Conservation (phyloP, 2,888 invertebrate genomes). For the Drosophila subsilvestris region DNA sequence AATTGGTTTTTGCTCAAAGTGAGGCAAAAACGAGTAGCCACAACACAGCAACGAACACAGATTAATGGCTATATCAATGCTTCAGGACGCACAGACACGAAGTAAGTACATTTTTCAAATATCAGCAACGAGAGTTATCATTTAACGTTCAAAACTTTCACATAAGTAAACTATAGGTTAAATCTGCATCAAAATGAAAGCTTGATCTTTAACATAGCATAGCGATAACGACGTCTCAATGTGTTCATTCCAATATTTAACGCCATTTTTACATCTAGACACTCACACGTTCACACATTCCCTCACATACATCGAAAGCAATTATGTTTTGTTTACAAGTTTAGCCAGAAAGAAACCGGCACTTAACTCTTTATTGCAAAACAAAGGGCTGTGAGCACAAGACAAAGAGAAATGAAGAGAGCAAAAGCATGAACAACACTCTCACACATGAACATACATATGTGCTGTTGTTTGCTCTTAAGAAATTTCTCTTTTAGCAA, state of each 20-base stretch:
- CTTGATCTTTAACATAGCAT: background rate
- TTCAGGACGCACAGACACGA: constrained; percentile 84
- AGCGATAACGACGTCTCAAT: constrained; percentile 68
- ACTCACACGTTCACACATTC: constrained; percentile 19
- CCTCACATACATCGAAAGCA: constrained; percentile 25
- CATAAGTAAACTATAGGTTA: background rate
- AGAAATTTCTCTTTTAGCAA: constrained; percentile 18
- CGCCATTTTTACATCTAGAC: constrained; percentile 58
- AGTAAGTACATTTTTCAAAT: constrained; percentile 67
- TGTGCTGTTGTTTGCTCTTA: constrained; percentile 33
- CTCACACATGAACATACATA: constrained; percentile 24
- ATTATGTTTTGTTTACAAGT: constrained; percentile 76
- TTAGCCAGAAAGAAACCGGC: constrained; percentile 59
- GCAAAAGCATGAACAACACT: constrained; percentile 9
- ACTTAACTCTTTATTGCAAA: constrained; percentile 72
- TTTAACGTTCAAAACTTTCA: background rate
- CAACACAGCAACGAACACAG: constrained; percentile 20
- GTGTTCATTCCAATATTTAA: constrained; percentile 52
- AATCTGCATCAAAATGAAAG: background rate
- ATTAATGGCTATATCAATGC: constrained; percentile 83
- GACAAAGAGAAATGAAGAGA: constrained; percentile 17
- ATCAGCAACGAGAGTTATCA: background rate
- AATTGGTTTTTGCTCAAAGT: constrained; percentile 25
- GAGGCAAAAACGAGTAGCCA: constrained; percentile 20
- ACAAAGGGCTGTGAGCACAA: constrained; percentile 51